These are phyloP conservation scores for Rhynchonycteris naso DNA, from an alignment of 2,797 vertebrate species.

Conservation along the genomic window DNA sequence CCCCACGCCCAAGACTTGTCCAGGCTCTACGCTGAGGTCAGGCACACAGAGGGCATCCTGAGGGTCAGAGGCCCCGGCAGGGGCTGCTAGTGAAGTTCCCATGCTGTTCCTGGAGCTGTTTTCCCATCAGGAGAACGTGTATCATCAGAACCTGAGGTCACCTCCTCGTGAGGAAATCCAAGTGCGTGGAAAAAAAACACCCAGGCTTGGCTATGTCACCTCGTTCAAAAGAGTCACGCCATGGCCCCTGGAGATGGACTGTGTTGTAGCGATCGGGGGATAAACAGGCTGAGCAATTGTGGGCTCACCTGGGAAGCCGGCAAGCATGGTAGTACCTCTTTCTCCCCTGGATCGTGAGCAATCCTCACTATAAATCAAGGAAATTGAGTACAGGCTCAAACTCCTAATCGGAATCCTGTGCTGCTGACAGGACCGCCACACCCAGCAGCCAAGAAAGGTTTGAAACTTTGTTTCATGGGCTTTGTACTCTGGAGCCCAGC, in stretches of 20 bases:
- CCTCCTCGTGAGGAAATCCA: background rate
- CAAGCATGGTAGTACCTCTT: background rate
- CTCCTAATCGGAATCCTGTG: slow-evolving; percentile 54
- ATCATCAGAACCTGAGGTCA: too few relatives aligned
- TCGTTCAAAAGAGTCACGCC: background rate
- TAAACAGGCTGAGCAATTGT: rapidly evolving
- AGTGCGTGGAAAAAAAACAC: background rate
- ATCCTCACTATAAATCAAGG: slow-evolving; percentile 76
- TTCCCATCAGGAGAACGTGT: background rate
- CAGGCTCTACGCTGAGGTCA: background rate
- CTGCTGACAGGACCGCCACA: slow-evolving; percentile 45
- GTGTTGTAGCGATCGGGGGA: slow-evolving; percentile 3
- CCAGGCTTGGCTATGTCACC: background rate
- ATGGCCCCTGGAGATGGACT: rapidly evolving
- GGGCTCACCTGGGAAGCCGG: background rate
- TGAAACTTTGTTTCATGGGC: slow-evolving; percentile 17
- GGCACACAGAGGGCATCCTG: background rate
- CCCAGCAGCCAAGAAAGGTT: slow-evolving; percentile 57
- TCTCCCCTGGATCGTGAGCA: slow-evolving; percentile 78
- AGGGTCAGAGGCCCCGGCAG: background rate
- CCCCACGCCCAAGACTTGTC: background rate
- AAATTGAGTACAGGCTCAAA: slow-evolving; percentile 49
- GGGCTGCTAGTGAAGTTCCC: background rate
- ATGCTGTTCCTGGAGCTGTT: background rate
- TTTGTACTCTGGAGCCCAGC: background rate